Conservation (phyloP, 92 coral and sea anemone species). For the Galaxea fascicularis region DNA sequence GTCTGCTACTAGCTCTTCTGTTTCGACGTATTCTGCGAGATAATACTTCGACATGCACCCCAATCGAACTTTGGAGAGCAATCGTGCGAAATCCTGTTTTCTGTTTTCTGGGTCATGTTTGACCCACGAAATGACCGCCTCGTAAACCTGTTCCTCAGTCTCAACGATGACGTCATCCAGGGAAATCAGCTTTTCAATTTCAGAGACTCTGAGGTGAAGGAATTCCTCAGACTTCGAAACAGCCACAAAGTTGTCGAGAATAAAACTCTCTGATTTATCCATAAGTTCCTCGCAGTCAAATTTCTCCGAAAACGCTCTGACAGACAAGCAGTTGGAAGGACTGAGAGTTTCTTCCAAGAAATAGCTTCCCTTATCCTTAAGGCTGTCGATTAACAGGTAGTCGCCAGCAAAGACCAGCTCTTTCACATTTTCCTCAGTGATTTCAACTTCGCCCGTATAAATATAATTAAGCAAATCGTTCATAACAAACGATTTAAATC, state of each 20-base stretch:
- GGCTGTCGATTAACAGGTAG: conserved; percentile 75
- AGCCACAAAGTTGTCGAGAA: conserved; percentile 81
- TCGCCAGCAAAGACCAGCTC: conserved; percentile 92
- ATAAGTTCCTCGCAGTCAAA: conserved; percentile 82
- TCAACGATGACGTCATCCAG: conserved; percentile 79
- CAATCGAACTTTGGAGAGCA: conserved; percentile 80
- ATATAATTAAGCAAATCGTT: conserved; percentile 86
- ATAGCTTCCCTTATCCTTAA: conserved; percentile 83
- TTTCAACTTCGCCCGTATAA: conserved; percentile 84
- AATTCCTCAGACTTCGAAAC: conserved; percentile 92
- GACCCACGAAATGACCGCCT: conserved; percentile 92
- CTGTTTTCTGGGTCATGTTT: conserved; percentile 76
- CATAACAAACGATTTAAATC: conserved; percentile 78
- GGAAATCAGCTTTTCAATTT: conserved; percentile 77
- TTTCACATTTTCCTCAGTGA: conserved; percentile 83
- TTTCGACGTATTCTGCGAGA: conserved; percentile 81
- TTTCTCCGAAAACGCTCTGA: conserved; percentile 87
- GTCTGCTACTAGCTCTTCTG: conserved; percentile 73
- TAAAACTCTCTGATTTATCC: conserved; percentile 74
- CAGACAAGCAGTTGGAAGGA: conserved; percentile 87
- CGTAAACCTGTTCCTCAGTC: conserved; percentile 90
- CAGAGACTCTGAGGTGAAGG: conserved; percentile 64
- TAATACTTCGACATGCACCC: conserved; percentile 84
- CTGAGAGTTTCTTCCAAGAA: conserved; percentile 75
- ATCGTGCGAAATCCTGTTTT: conserved; percentile 59